Evolutionary conservation across 2,113 vertebrate genomes (phyloP), one percentile per base, ranked within the genome.

Genomic region (Anseranas semipalmata): DNA sequence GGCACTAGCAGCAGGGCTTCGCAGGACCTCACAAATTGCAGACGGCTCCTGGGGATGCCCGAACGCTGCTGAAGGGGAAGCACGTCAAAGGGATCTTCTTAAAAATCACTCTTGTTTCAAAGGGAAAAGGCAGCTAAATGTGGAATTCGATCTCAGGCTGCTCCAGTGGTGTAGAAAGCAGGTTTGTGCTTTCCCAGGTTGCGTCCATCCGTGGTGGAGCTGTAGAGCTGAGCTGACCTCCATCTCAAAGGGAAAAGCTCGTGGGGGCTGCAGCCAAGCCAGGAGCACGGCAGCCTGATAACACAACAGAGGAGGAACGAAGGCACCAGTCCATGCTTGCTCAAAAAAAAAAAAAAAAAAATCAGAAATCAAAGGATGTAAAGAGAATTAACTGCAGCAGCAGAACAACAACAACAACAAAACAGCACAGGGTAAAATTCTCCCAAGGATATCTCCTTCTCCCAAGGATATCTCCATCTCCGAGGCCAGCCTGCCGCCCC

Each of bases 241-340:
- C 48, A 37, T 28, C 59, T 53, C 32, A 28, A 22, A 66, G 21
- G 87, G 17, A 43, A 66, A 82, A 70, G 56, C 41, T 93, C 55
- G 55, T 46, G 74, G 10, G 48, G 53, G 53, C 4, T 11, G 16
- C 45, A 74, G 43, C 43, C 50, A 50, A 71, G 67, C n/a, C 4
- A 9, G 33, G 37, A 33, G 9, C 45, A 37, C 0, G 0, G 66
- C 35, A 62, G 59, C 43, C 59, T 63, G 75, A 19, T 12, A 55
- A 46, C 0, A 2, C 15, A 46, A 27, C 4, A 2, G 46, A 62
- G 73, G 17, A 76, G 35, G 65, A 85, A 78, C 3, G 1, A 63
- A 41, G 70, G 12, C 32, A 46, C 7, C 8, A 1, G 15, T 11
- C 12, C 2, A 1, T 16, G 9, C 9, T 71, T 3, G 2, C 35